Evolutionary conservation across 2,888 invertebrate genomes (phyloP), one percentile per base, ranked within the genome.

Genomic region (Zonitis immaculata): DNA sequence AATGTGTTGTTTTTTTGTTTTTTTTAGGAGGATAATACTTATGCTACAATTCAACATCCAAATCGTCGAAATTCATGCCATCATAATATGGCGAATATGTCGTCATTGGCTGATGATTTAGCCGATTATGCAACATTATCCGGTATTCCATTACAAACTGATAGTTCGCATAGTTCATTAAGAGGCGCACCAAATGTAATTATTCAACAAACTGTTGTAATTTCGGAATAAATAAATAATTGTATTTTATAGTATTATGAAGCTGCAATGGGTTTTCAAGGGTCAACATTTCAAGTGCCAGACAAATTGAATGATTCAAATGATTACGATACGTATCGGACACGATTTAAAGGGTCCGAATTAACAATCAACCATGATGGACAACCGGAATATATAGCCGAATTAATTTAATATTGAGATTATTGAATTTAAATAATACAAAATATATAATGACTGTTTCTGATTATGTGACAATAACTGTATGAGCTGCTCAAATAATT

Each of bases 41-140:
- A 89, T 72, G 89, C 89, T 3, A 89, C 89, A 18, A 89, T 89
- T 64, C 87, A 87, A 66, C 87, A 87, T 69, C 84, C 86, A 27
- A 72, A 76, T 54, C 64, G 78, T 54, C 67, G 77, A 56, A 76
- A 76, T n/a, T 77, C 78, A 0, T 69, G 75, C 6, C 77, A 78
- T n/a, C n/a, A n/a, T n/a, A n/a, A n/a, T 61, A 73, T 77, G 55
- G 75, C 76, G 49, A 67, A 72, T 1, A 67, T 76, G 58, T 75
- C 76, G 58, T 75, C 76, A 9, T 61, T 74, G 56, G 76, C 79
- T 2, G 77, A 80, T 44, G 79, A 82, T 12, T 76, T 80, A 52
- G 83, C 83, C 0, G 85, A 85, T 70, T 86, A 86, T 74, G 85
- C 85, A 7, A 86, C 85, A 0, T 71, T 85, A 20, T 83, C 82